These are phyloP conservation scores for Megatriorchis doriae DNA, from an alignment of 2,113 vertebrate species.

Conservation along the genomic window DNA sequence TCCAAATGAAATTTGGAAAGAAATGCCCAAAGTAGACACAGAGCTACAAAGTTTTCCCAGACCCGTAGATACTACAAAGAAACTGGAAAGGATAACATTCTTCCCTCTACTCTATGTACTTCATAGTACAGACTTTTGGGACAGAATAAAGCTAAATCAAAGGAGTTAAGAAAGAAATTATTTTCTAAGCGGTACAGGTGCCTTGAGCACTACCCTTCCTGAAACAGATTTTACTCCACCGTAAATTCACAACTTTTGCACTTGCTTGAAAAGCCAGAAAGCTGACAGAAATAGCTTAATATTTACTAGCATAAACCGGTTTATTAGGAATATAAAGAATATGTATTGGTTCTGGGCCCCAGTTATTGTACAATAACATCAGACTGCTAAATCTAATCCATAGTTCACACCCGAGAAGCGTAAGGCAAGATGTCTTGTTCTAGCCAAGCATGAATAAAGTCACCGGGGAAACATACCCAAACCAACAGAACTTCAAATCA, in stretches of 20 bases:
- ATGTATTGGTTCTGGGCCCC: neutral
- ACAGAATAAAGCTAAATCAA: neutral
- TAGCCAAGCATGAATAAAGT: neutral
- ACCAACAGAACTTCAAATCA: neutral
- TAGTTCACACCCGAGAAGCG: neutral
- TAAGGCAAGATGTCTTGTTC: neutral
- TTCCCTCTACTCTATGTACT: neutral
- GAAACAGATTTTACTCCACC: neutral
- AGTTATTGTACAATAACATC: neutral
- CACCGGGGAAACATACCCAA: neutral
- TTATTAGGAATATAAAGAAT: neutral
- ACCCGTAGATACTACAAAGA: neutral
- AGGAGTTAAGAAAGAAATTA: neutral
- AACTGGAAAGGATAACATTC: neutral
- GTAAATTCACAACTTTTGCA: neutral
- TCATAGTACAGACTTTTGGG: neutral
- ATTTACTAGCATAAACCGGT: neutral
- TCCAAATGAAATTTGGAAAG: neutral
- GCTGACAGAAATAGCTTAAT: neutral
- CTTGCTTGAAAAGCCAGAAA: neutral
- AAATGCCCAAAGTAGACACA: fast-evolving
- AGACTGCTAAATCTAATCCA: neutral
- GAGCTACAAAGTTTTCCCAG: neutral
- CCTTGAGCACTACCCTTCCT: neutral
- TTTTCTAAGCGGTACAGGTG: neutral